Evolutionary conservation across 1,140 invertebrate genomes (phyloP), one percentile per base, ranked within the genome.

Genomic region (fruit fly (Drosophila melanogaster)): DNA sequence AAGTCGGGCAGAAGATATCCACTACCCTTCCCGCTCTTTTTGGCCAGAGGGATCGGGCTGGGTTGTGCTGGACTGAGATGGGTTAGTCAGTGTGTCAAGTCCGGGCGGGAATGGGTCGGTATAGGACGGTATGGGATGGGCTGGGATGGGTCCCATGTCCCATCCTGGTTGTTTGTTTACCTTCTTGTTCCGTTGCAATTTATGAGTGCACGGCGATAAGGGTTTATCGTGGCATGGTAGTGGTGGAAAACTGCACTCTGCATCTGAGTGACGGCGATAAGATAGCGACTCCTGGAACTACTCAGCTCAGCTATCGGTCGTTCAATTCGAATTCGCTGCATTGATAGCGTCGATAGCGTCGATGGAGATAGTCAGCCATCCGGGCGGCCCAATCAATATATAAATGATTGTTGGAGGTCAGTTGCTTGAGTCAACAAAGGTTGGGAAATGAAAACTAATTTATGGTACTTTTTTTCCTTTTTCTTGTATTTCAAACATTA

Each of bases 401-500:
- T 70, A 91, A 91, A 71, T 62, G 58, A 79, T 91, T 91, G 90
- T 90, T 86, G 70, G 85, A 91, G 90, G 90, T 91, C 90, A 91
- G 90, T 91, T 90, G 90, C 79, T 83, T 81, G 44, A 77, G 37
- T 80, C 73, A 89, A 89, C 65, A 89, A 71, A 58, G 61, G 46
- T 57, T 66, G 55, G 51, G 37, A 71, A 87, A 77, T 81, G 47
- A 77, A 81, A 87, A 79, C 60, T 62, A 76, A 76, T 69, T 85
- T 55, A 61, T 58, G 64, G 47, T 54, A 30, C 43, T 61, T 70
- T 86, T 64, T 79, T 71, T 58, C 67, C 62, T 66, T 67, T 72
- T 77, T 75, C 81, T 81, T 90, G 74, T 90, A 90, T 90, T 90
- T 90, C 89, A 90, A 90, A 90, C 87, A 90, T 87, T 90, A 90